phyloP scores from a whole-genome alignment of 1,140 invertebrate species.

The Trichonephila inaurata region DNA sequence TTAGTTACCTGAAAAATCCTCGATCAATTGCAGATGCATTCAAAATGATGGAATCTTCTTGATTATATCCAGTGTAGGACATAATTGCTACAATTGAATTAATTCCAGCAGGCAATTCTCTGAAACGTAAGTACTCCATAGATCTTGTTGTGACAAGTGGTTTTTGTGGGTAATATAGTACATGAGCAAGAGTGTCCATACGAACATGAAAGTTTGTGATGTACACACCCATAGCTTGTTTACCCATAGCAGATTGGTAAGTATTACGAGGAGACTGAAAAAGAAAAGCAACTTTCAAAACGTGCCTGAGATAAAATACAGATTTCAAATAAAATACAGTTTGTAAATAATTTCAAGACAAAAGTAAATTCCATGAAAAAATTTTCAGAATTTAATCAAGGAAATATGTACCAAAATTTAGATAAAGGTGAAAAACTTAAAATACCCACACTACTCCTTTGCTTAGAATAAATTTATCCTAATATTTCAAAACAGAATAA shows the following conservation, averaged over 20 bases:
- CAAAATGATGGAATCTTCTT: slow-evolving; percentile 99
- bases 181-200: slow-evolving; percentile 99
- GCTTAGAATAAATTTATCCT: too few relatives aligned
- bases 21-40: slow-evolving; percentile 99
- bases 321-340: too few relatives aligned
- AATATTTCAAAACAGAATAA: too few relatives aligned
- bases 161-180: slow-evolving; percentile 99
- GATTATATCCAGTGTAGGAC: slow-evolving; percentile 99
- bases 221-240: slow-evolving; percentile 99
- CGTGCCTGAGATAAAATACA: too few relatives aligned
- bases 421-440: too few relatives aligned
- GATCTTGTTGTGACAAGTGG: slow-evolving; percentile 98
- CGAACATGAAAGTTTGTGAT: slow-evolving; percentile 99
- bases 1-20: slow-evolving; percentile 91
- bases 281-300: slow-evolving; percentile 60
- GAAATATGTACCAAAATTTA: too few relatives aligned
- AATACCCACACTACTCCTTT: too few relatives aligned
- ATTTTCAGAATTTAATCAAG: too few relatives aligned
- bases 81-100: slow-evolving; percentile 99
- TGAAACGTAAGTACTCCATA: slow-evolving; percentile 98
- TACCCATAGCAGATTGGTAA: slow-evolving; percentile 97
- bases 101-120: slow-evolving; percentile 95
- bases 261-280: slow-evolving; percentile 83
- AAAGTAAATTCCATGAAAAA: too few relatives aligned
- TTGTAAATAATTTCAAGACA: too few relatives aligned